A percentile compares a stretch with the other conserved stretches of the same genome.
These are phyloP conservation scores for Arizona elegans DNA, from an alignment of 2,113 vertebrate genomes.

Conservation along the genomic window DNA sequence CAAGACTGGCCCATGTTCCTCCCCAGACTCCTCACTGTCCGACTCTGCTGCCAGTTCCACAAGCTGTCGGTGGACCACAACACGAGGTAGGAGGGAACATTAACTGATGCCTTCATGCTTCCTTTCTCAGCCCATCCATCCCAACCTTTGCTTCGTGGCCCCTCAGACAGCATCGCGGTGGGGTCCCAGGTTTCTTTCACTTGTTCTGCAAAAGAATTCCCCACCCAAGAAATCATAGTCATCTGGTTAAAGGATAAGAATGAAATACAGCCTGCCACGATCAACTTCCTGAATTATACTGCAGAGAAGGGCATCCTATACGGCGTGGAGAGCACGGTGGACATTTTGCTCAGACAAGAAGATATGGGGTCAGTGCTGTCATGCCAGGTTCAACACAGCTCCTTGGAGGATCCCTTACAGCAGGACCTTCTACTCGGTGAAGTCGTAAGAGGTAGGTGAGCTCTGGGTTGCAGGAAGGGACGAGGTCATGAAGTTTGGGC, in stretches of 20 bases:
- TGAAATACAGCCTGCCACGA: accelerated
- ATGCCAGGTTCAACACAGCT: constrained; percentile 11
- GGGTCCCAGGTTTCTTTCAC: constrained; percentile 24
- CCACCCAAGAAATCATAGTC: not conserved
- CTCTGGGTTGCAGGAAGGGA: not conserved
- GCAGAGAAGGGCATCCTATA: not conserved
- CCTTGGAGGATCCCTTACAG: accelerated
- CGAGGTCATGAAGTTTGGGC: not conserved
- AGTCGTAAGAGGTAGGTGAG: constrained; percentile 36
- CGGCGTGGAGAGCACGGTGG: not conserved
- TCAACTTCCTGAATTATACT: not conserved
- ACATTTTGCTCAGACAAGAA: not conserved
- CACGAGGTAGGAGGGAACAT: not conserved
- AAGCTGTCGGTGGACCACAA: too few relatives aligned
- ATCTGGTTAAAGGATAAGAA: constrained; percentile 38
- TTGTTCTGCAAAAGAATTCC: constrained; percentile 50
- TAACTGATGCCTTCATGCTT: not conserved
- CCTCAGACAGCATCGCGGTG: accelerated
- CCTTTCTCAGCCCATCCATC: constrained; percentile 44
- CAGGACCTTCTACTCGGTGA: not conserved
- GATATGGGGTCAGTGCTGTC: not conserved
- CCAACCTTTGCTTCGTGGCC: accelerated
- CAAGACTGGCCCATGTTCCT: too few relatives aligned
- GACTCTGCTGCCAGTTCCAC: too few relatives aligned
- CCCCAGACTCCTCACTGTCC: too few relatives aligned